Evolutionary conservation across 2,888 invertebrate genomes (phyloP).

Genomic region (Petrolisthes manimaculis): DNA sequence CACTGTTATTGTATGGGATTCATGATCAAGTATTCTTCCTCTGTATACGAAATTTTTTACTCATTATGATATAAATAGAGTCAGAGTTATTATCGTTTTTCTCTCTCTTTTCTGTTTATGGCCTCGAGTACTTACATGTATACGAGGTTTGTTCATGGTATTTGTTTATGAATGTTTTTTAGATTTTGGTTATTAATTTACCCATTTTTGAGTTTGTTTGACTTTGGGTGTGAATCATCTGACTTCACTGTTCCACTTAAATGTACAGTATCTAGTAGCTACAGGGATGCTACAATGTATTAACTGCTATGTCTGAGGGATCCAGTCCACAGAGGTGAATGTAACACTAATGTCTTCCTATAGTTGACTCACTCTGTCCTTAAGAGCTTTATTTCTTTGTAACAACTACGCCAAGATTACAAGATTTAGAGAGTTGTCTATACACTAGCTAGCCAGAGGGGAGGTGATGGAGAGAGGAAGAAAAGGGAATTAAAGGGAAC

Average conservation of each 20-base stretch:
- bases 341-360: background rate
- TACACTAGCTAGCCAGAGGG: background rate
- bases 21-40: too few species aligned
- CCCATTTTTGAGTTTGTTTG: too few species aligned
- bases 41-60: too few species aligned
- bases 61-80: too few species aligned
- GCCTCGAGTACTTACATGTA: too few species aligned
- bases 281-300: too few species aligned
- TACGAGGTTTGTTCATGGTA: too few species aligned
- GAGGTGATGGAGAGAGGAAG: background rate
- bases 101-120: too few species aligned
- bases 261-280: background rate
- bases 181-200: too few species aligned
- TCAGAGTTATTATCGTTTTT: too few species aligned
- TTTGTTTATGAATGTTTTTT: too few species aligned
- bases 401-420: conserved; percentile 7
- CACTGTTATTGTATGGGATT: too few species aligned
- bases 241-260: background rate
- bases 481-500: background rate
- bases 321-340: background rate
- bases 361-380: background rate
- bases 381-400: conserved; percentile 4
- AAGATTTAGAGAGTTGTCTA: background rate
- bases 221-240: background rate
- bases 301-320: background rate